These are phyloP conservation scores for Alectura lathami DNA, from an alignment of 2,113 vertebrate species.

Conservation along the genomic window DNA sequence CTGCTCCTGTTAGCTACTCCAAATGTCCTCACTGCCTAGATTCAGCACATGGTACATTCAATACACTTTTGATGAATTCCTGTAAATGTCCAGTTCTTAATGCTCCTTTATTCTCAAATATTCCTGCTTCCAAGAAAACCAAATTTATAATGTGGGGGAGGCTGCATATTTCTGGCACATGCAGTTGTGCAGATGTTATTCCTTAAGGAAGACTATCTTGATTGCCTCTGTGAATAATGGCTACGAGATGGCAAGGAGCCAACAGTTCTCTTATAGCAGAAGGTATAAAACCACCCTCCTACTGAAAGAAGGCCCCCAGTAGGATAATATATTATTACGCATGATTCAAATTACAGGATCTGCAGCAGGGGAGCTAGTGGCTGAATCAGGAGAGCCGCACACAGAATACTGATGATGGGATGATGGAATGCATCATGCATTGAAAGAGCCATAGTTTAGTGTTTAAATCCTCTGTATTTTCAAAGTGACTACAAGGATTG, in stretches of 20 bases:
- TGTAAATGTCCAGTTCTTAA: conserved; percentile 49
- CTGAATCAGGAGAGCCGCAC: conserved; percentile 78
- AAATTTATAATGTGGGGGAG: conserved; percentile 72
- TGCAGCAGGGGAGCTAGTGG: conserved; percentile 81
- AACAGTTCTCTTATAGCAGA: conserved; percentile 79
- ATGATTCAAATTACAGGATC: conserved; percentile 86
- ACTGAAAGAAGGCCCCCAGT: conserved; percentile 82
- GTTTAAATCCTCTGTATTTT: conserved; percentile 73
- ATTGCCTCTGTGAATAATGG: conserved; percentile 82
- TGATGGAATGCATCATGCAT: conserved; percentile 79
- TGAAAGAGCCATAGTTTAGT: conserved; percentile 74
- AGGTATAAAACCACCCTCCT: conserved; percentile 81
- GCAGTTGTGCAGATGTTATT: conserved; percentile 82
- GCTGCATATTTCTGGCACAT: conserved; percentile 74
- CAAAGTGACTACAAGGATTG: conserved; percentile 65
- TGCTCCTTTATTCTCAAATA: conserved; percentile 64
- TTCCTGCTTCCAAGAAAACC: conserved; percentile 73
- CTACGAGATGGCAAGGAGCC: conserved; percentile 74
- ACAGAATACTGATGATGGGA: conserved; percentile 84
- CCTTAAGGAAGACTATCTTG: conserved; percentile 79
- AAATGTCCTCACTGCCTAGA: neutral
- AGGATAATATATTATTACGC: conserved; percentile 87
- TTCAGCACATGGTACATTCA: conserved; percentile 54
- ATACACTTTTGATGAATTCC: conserved; percentile 47
- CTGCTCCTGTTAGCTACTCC: neutral